A percentile compares a stretch with the other conserved stretches of the same genome.
Evolutionary conservation across 2,797 vertebrate species (phyloP).

Genomic region (Alosa sapidissima): DNA sequence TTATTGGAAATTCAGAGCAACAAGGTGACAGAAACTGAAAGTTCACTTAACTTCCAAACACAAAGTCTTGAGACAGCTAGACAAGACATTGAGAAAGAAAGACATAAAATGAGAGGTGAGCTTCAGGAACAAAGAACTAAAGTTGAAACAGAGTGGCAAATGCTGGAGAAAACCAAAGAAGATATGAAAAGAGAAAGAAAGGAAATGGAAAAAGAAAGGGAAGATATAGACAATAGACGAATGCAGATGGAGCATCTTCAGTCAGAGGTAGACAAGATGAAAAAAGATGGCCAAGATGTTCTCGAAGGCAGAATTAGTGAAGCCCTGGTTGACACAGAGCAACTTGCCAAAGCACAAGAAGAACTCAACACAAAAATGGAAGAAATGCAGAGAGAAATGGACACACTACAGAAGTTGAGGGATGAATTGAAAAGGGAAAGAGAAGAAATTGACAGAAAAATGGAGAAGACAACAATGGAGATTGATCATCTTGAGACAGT

Average conservation of each 20-base stretch:
- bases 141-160: conserved; percentile 24
- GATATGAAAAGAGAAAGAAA: conserved; percentile 28
- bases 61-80: conserved; percentile 27
- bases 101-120: not conserved
- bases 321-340: not conserved
- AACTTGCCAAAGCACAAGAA: conserved; percentile 13
- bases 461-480: conserved; percentile 16
- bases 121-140: conserved; percentile 7
- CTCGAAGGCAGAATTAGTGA: not conserved
- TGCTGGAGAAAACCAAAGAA: conserved; percentile 33
- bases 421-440: conserved; percentile 23
- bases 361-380: conserved; percentile 13
- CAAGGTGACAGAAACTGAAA: not conserved
- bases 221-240: conserved; percentile 18
- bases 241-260: conserved; percentile 23
- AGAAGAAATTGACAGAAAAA: conserved; percentile 27
- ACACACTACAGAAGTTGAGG: conserved; percentile 8
- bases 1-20: not conserved
- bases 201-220: conserved; percentile 25
- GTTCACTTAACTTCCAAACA: not conserved
- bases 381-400: conserved; percentile 1
- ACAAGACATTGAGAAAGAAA: not conserved
- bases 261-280: conserved; percentile 9
- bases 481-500: not conserved
- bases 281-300: not conserved